phyloP scores from a whole-genome alignment of 2,113 vertebrate genomes.

The Sialia sialis region DNA sequence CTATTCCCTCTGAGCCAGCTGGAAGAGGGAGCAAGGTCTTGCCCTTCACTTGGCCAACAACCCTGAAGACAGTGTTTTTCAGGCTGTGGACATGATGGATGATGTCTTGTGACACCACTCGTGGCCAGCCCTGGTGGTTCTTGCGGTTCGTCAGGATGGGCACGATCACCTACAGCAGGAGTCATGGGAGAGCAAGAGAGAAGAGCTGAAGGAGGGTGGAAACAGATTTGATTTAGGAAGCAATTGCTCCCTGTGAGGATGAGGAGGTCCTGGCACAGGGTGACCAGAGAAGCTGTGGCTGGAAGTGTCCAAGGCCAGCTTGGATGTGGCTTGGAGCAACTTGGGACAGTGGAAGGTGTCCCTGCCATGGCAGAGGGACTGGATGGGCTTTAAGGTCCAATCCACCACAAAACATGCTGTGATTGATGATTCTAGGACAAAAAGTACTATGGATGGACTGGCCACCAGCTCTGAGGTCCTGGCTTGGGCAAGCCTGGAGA shows the following conservation, averaged over 20 bases:
- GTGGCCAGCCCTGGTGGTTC: constrained; percentile 84
- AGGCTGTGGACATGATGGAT: constrained; percentile 74
- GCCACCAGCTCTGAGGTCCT: fast-evolving
- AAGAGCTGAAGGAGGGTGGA: neutral
- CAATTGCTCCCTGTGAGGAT: neutral
- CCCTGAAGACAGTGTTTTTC: constrained; percentile 71
- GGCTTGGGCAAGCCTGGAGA: neutral
- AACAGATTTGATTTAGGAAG: neutral
- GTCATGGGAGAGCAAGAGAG: fast-evolving
- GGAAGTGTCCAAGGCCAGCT: fast-evolving
- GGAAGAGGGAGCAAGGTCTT: constrained; percentile 88
- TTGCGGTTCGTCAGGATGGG: constrained; percentile 80
- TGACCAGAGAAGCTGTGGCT: neutral
- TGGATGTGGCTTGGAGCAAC: neutral
- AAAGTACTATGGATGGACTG: neutral
- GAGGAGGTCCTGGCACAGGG: neutral
- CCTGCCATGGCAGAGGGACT: no score
- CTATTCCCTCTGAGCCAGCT: constrained; percentile 67
- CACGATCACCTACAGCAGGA: constrained; percentile 77
- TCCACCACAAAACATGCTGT: neutral
- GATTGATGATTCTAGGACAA: neutral
- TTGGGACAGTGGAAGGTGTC: no score
- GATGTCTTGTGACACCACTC: constrained; percentile 82
- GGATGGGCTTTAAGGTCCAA: no score
- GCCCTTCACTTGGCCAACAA: constrained; percentile 84